Evolutionary conservation across 2,113 vertebrate species (phyloP), one percentile per base, ranked within the genome.

Genomic region (Pelusios castaneus): DNA sequence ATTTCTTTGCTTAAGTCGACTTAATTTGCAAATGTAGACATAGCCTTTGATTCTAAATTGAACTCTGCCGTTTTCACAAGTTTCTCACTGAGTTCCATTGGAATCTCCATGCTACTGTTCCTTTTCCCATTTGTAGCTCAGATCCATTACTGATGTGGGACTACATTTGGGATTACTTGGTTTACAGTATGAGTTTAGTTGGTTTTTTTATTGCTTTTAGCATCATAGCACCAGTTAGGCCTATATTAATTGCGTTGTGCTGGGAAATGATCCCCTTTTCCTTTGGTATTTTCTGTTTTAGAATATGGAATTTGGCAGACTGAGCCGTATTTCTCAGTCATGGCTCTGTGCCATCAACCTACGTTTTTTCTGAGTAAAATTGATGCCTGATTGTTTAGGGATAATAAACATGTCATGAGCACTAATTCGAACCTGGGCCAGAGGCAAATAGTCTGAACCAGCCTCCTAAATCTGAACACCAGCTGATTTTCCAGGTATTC

Each of bases 391-490:
- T 52, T n/a, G 43, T 52, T 51, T 34, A 90, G 21, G 76, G 25
- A 14, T 0, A 16, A 24, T 1, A 87, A 27, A 55, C 88, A 6
- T 27, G 29, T 81, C 56, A n/a, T 3, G 22, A 89, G 47, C 29
- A 56, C 34, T 1, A 1, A 1, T 4, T 3, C 6, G 83, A 90
- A 92, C 41, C 24, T 14, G 43, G 49, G 51, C 27, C 54, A 49
- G 43, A 76, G 63, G 29, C 77, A 87, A 10, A 13, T 21, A 25
- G 31, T 5, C 31, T 14, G 31, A 34, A 63, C 31, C 60, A 34
- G 17, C 16, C 31, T 2, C 6, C 60, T 2, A 34, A 34, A 14
- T 17, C 60, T 63, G 60, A 11, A 8, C 0, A 0, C 45, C 43
- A 1, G 82, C 49, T 63, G 82, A 12, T 12, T 24, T 87, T 89